Conservation (phyloP, 1,140 invertebrate genomes). For the Pachypsylla venusta region DNA sequence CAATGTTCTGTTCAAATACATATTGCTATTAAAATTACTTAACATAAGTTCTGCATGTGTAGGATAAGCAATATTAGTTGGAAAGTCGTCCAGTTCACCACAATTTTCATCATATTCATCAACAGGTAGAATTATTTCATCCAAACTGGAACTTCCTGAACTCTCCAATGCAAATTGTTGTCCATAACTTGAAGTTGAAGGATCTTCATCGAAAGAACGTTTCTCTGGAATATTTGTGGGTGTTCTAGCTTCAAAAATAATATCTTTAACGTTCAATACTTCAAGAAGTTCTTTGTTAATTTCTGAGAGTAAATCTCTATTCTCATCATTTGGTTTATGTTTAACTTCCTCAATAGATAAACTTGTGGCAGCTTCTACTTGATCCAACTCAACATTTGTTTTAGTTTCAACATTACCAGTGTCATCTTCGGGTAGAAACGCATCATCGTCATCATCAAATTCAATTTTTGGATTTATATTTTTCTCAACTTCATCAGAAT, state of each 20-base stretch:
- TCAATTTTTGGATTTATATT: slow-evolving; percentile 19
- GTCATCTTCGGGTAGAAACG: slow-evolving; percentile 18
- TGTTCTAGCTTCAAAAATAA: slow-evolving; percentile 15
- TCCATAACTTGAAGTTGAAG: slow-evolving; percentile 19
- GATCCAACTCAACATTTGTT: not conserved
- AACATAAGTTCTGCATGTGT: slow-evolving; percentile 47
- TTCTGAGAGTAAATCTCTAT: slow-evolving; percentile 6
- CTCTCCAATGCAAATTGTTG: slow-evolving; percentile 63
- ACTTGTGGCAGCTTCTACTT: not conserved
- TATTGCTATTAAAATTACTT: slow-evolving; percentile 37
- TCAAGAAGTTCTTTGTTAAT: slow-evolving; percentile 7
- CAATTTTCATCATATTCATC: slow-evolving; percentile 41
- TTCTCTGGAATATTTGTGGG: slow-evolving; percentile 22
- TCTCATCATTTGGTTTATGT: slow-evolving; percentile 7
- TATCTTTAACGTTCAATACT: slow-evolving; percentile 8
- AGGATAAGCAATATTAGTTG: slow-evolving; percentile 51
- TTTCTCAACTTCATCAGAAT: slow-evolving; percentile 25
- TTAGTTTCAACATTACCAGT: too few relatives aligned
- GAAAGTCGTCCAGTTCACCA: slow-evolving; percentile 52
- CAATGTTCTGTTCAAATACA: slow-evolving; percentile 45
- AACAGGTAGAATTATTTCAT: slow-evolving; percentile 59
- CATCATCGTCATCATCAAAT: slow-evolving; percentile 24
- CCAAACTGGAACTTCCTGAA: slow-evolving; percentile 61
- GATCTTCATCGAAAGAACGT: slow-evolving; percentile 26
- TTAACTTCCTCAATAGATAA: slow-evolving; percentile 4